Base-by-base conservation (phyloP, 2,797 vertebrate species). In the Loris lydekkerianus region DNA sequence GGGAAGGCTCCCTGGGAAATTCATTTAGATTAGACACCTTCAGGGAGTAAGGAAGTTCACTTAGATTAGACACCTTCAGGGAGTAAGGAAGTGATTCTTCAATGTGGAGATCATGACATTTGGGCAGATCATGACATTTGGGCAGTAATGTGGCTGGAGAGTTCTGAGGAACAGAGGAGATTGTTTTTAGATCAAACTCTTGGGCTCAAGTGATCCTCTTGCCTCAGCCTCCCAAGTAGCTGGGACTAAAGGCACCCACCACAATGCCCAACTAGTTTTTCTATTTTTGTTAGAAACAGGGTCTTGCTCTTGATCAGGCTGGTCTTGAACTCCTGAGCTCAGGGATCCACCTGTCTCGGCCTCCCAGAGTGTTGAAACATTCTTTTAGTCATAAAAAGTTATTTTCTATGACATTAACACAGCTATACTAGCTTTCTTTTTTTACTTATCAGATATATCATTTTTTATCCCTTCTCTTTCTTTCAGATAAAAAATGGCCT, bases 401-500 rank as follows among this genome's bases (percentile, higher is more conserved):
- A 49, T 77, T 69, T 89, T 89, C 23, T 77, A 15, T 89, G 46
- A 61, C 20, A 61, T 27, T 63, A 63, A 70, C 49, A 23, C 77
- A 70, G 70, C 10, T 69, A 49, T 31, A 61, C 31, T 77, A 56
- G 40, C 46, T 75, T 86, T 67, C 56, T 73, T 43, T 72, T 56
- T 21, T 56, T 80, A 61, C 10, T 40, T 72, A 10, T 10, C 46
- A 56, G 29, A 76, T 65, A 46, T 14, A 60, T 46, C 31, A 46
- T 87, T 86, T 65, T n/a, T 8, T 8, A 60, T 84, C 9, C 40
- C 84, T 93, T 87, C 69, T 70, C 49, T 85, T 92, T 63, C n/a
- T 76, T 81, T 91, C 14, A 29, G 61, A 88, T 84, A 14, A 29
- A 56, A 61, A 63, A 37, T 69, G 63, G 9, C 18, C 14, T 18